Evolutionary conservation across 2,888 invertebrate genomes (phyloP).

Genomic region (Xanthorhoe designata): DNA sequence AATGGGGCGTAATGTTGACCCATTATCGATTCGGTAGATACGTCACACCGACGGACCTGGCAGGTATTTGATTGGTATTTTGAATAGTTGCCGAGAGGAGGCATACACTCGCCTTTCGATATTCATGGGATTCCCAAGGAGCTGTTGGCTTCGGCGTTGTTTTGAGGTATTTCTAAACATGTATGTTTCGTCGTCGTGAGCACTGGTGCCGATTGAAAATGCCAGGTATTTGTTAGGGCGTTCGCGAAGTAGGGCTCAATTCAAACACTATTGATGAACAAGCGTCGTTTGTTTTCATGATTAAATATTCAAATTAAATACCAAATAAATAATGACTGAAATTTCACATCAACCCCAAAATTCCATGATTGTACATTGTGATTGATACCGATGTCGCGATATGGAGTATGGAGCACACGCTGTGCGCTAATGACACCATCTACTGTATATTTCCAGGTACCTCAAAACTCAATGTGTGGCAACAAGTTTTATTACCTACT

Average conservation of each 20-base stretch:
- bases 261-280: constrained; percentile 8
- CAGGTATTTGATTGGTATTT: constrained; percentile 85
- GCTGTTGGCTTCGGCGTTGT: constrained; percentile 70
- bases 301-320: neutral
- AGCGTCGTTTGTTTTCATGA: constrained; percentile 10
- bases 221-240: constrained; percentile 81
- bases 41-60: constrained; percentile 83
- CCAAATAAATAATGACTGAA: constrained; percentile 10
- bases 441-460: constrained; percentile 81
- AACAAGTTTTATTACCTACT: constrained; percentile 61
- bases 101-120: constrained; percentile 51
- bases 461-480: constrained; percentile 66
- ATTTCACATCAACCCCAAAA: constrained; percentile 9
- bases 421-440: constrained; percentile 74
- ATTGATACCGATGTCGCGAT: constrained; percentile 44
- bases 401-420: constrained; percentile 60
- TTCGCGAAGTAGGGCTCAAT: constrained; percentile 41
- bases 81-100: constrained; percentile 68
- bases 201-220: constrained; percentile 63
- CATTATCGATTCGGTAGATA: constrained; percentile 80
- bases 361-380: constrained; percentile 5
- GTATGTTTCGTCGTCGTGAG: constrained; percentile 69
- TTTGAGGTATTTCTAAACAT: constrained; percentile 75
- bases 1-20: constrained; percentile 71
- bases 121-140: constrained; percentile 56